Evolutionary conservation across 2,113 vertebrate species (phyloP).

Genomic region (Pluvianellus socialis): DNA sequence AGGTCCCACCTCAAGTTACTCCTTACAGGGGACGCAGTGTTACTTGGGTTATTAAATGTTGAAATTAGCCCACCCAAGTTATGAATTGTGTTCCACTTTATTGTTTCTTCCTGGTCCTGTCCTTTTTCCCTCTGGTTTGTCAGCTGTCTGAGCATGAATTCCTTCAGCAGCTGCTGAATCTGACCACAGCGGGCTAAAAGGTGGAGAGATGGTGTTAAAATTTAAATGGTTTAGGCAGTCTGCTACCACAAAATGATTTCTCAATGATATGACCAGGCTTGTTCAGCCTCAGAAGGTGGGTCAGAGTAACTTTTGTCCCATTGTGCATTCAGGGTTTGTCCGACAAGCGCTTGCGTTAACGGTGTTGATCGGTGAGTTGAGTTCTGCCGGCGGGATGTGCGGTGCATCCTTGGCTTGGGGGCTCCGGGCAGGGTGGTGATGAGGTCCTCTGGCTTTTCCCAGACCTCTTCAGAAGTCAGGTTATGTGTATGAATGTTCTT

Average conservation of each 20-base stretch:
- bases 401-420: background rate
- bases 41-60: background rate
- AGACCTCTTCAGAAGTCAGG: background rate
- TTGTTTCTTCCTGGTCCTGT: background rate
- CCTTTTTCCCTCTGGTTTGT: background rate
- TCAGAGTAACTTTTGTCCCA: background rate
- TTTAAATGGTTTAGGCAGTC: background rate
- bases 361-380: background rate
- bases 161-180: background rate
- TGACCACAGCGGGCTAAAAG: background rate
- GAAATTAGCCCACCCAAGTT: background rate
- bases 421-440: too few species aligned
- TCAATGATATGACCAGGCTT: background rate
- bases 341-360: accelerated
- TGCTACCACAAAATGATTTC: background rate
- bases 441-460: background rate
- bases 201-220: background rate
- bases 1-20: background rate
- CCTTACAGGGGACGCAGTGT: background rate
- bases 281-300: background rate
- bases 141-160: background rate
- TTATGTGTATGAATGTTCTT: background rate
- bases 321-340: background rate
- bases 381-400: background rate
- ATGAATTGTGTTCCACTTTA: background rate